Evolutionary conservation across 2,113 vertebrate genomes (phyloP).

Genomic region (Vidua macroura): DNA sequence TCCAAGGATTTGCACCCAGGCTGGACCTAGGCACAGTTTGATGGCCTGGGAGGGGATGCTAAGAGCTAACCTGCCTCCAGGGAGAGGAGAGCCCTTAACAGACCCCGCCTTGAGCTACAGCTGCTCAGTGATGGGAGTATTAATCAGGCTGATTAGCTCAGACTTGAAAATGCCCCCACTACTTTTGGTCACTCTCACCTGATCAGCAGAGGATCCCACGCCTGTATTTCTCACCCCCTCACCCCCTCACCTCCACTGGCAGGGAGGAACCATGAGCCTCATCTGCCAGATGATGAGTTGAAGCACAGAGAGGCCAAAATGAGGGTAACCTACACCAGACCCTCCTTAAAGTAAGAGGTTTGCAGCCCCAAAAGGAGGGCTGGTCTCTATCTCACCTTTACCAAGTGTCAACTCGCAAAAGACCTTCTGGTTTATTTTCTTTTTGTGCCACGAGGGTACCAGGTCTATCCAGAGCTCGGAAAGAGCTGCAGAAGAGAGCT

Average conservation of each 20-base stretch:
- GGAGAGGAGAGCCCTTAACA: background rate
- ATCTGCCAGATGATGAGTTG: background rate
- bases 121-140: background rate
- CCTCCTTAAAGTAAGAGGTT: accelerated
- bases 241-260: background rate
- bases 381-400: background rate
- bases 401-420: background rate
- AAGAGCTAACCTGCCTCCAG: background rate
- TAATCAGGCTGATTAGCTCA: background rate
- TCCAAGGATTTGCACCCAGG: background rate
- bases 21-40: background rate
- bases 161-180: background rate
- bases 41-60: background rate
- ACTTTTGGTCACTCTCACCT: background rate
- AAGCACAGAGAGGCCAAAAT: background rate
- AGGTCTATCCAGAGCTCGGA: background rate
- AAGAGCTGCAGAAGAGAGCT: background rate
- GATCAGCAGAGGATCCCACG: background rate
- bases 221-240: background rate
- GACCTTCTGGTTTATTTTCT: background rate
- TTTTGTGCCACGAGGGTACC: background rate
- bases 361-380: background rate
- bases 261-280: background rate
- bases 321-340: accelerated
- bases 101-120: background rate